phyloP scores from a whole-genome alignment of 2,888 invertebrate species.

The Tanytarsus gracilentus region DNA sequence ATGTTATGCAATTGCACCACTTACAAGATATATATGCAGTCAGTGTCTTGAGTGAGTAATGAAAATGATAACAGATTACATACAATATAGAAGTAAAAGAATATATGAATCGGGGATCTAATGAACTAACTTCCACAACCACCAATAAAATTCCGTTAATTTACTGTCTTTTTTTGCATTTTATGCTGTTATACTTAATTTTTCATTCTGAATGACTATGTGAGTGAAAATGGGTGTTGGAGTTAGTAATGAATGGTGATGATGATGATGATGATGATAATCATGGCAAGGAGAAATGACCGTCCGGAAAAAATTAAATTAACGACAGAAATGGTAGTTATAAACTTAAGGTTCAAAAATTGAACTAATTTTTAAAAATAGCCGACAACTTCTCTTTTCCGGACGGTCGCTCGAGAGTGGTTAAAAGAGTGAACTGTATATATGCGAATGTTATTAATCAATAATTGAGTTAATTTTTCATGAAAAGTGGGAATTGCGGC shows the following conservation, averaged over 20 bases:
- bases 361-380: no score
- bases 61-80: conserved; percentile 10
- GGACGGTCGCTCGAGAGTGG: no score
- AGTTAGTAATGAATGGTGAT: not conserved
- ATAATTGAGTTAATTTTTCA: not conserved
- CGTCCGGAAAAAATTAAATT: no score
- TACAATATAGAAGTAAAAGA: not conserved
- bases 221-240: no score
- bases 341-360: no score
- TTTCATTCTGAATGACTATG: not conserved
- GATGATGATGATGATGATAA: no score
- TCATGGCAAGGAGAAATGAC: no score
- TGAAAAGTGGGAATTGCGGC: not conserved
- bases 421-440: not conserved
- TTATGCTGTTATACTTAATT: not conserved
- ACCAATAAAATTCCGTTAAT: conserved; percentile 19
- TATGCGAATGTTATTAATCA: conserved; percentile 3
- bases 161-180: not conserved
- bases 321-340: no score
- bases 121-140: conserved; percentile 27
- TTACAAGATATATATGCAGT: conserved; percentile 4
- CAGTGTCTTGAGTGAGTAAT: no score
- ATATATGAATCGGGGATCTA: conserved; percentile 16
- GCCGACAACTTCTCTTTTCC: no score
- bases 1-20: conserved; percentile 1